Evolutionary conservation across 2,797 vertebrate species (phyloP), one percentile per base, ranked within the genome.

Genomic region (Philypnodon macrostomus): DNA sequence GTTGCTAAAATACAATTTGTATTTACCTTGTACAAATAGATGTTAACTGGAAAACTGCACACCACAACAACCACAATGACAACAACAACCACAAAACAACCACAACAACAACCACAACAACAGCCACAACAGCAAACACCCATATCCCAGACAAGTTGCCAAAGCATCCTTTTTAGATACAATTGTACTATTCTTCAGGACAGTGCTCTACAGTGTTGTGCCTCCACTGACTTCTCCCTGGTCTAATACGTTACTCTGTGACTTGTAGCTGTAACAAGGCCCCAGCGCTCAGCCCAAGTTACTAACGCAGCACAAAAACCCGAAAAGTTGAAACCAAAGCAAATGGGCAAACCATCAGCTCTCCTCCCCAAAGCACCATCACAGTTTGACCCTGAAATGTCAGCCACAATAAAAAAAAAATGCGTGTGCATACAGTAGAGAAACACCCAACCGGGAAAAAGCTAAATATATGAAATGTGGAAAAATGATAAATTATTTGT

Each of bases 331-430:
- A 6, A 53, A 21, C 29, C 33, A 16, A 44, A 46, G 14, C 53
- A 47, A 51, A n/a, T n/a, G n/a, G 50, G 31, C 42, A 51, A 50
- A 57, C 34, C 46, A 44, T 30, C 37, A 51, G 13, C 51, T 32
- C 19, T 32, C 39, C 19, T 49, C 46, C 26, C 26, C n/a, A 32
- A 41, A 57, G 35, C 44, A 57, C 39, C 23, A 60, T 69, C 4
- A 24, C 54, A 47, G 31, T 44, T n/a, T 59, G 61, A 72, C 65
- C 69, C 56, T 69, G 62, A 59, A 52, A 53, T 53, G 51, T 69
- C 70, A 64, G 38, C 62, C 27, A 23, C 38, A 31, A 36, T 45
- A 47, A 55, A 50, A 46, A 37, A 54, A 64, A 34, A 31, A 51
- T 16, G 15, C 10, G 51, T 35, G 39, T 17, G 11, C 27, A 11